Conservation (phyloP, 2,888 invertebrate genomes). For the Leptura quadrifasciata region DNA sequence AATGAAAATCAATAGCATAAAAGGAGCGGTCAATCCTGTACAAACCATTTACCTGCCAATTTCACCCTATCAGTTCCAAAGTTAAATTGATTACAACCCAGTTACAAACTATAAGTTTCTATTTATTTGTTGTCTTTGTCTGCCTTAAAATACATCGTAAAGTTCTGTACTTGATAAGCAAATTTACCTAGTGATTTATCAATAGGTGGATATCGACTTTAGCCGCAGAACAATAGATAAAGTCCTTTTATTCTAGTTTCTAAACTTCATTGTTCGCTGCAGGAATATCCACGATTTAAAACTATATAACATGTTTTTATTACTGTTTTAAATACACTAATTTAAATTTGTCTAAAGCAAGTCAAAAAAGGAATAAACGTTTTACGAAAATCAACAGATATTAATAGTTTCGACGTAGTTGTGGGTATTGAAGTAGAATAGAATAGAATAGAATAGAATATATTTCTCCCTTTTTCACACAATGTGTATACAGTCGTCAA, state of each 20-base stretch:
- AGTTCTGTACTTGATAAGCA: conserved; percentile 50
- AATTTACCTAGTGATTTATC: conserved; percentile 44
- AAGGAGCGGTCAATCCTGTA: not conserved
- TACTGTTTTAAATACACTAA: no score
- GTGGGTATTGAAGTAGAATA: no score
- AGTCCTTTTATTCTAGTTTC: conserved; percentile 19
- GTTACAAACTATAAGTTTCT: conserved; percentile 52
- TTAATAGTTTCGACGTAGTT: no score
- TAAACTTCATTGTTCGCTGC: not conserved
- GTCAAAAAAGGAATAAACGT: no score
- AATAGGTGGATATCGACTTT: conserved; percentile 33
- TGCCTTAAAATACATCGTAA: conserved; percentile 44
- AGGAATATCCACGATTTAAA: not conserved
- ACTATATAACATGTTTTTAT: not conserved
- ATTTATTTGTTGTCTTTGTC: conserved; percentile 53
- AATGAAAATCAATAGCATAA: not conserved
- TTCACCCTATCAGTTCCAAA: conserved; percentile 53
- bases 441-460: no score
- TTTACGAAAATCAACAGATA: no score
- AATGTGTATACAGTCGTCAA: no score
- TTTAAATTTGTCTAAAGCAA: no score
- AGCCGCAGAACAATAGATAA: conserved; percentile 1
- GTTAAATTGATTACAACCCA: conserved; percentile 54
- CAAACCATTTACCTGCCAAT: conserved; percentile 47
- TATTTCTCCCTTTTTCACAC: no score